These are phyloP conservation scores for Acestrorhynchus altus DNA, from an alignment of 2,797 vertebrate genomes.

Conservation along the genomic window DNA sequence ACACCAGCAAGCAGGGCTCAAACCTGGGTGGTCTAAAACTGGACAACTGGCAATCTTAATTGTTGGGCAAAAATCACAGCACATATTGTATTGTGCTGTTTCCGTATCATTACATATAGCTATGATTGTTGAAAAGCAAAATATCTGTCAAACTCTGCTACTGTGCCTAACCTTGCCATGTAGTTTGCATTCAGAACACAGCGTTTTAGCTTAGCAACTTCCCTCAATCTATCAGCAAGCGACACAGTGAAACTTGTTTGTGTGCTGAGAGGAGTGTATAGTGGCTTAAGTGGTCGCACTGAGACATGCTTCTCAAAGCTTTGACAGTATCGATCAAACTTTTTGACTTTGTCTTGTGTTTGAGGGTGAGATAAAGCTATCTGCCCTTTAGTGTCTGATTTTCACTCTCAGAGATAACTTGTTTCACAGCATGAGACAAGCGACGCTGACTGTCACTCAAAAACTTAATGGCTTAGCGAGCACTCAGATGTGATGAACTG, in stretches of 20 bases:
- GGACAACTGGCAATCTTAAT: too few relatives aligned
- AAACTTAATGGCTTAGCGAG: slow-evolving; percentile 34
- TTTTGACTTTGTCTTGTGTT: slow-evolving; percentile 51
- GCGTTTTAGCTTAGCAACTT: not conserved
- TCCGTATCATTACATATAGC: too few relatives aligned
- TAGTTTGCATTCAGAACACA: slow-evolving; percentile 25
- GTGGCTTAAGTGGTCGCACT: slow-evolving; percentile 23
- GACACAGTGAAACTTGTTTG: slow-evolving; percentile 13
- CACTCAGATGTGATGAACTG: slow-evolving; percentile 13
- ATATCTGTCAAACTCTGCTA: not conserved
- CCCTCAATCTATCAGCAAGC: slow-evolving; percentile 20
- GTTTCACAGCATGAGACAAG: slow-evolving; percentile 1
- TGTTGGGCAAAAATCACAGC: too few relatives aligned
- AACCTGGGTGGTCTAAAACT: too few relatives aligned
- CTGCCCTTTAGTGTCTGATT: slow-evolving; percentile 18
- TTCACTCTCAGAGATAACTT: slow-evolving; percentile 31
- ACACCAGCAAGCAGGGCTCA: too few relatives aligned
- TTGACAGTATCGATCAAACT: slow-evolving; percentile 49
- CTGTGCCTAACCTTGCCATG: not conserved
- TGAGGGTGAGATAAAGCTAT: slow-evolving; percentile 44
- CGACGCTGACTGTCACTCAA: slow-evolving; percentile 37
- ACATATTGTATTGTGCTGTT: too few relatives aligned
- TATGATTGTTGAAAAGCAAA: too few relatives aligned
- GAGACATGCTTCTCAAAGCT: slow-evolving; percentile 15
- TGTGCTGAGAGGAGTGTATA: slow-evolving; percentile 10